Evolutionary conservation across 2,113 vertebrate species (phyloP).

Genomic region (Pitta sordida): DNA sequence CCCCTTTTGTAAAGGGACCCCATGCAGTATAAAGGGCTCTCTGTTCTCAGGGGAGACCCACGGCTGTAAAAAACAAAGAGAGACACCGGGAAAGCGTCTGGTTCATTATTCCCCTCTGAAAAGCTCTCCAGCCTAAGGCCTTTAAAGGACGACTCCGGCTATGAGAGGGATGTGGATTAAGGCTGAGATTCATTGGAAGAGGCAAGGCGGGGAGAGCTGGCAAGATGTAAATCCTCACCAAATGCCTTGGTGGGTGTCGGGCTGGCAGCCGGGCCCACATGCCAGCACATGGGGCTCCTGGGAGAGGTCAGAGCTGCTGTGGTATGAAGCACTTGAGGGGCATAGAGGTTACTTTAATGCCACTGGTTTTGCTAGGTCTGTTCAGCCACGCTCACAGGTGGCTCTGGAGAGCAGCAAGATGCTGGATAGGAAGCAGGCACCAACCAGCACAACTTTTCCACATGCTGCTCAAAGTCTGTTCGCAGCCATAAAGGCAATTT

Average conservation of each 20-base stretch:
- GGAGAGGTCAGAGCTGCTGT: background rate
- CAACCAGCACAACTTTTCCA: background rate
- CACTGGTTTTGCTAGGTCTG: background rate
- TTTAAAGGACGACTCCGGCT: conserved; percentile 26
- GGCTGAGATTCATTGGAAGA: conserved; percentile 28
- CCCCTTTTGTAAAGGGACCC: conserved; percentile 39
- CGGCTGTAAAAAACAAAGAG: conserved; percentile 43
- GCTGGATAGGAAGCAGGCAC: background rate
- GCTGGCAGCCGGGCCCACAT: background rate
- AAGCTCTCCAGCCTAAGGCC: conserved; percentile 30
- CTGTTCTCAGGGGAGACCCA: conserved; percentile 55
- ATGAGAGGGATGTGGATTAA: background rate
- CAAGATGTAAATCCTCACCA: background rate
- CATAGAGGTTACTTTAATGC: background rate
- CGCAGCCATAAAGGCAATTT: background rate
- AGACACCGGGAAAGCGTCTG: conserved; percentile 61
- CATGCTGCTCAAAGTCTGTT: background rate
- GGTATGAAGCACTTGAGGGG: background rate
- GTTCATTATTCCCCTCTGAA: conserved; percentile 50
- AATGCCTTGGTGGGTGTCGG: background rate
- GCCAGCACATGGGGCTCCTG: background rate
- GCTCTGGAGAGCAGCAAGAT: background rate
- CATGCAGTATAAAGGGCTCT: conserved; percentile 30
- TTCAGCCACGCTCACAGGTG: background rate
- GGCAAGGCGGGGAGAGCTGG: conserved; percentile 18